phyloP scores from a whole-genome alignment of 2,888 invertebrate species.

The Amblyjoppa proteus region DNA sequence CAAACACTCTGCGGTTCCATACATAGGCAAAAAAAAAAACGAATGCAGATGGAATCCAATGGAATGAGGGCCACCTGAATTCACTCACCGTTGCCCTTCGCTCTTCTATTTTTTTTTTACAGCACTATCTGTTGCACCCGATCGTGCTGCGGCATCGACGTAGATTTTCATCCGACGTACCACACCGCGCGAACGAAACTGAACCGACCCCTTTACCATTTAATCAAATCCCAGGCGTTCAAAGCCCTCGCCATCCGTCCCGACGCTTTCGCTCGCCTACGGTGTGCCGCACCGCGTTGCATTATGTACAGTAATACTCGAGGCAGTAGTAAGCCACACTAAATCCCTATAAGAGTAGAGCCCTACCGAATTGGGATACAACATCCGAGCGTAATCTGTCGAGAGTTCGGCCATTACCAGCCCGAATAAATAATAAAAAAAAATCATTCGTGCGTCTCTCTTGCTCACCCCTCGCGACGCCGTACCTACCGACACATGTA shows the following conservation, averaged over 20 bases:
- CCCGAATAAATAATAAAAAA: slow-evolving; percentile 71
- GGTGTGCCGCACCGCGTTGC: slow-evolving; percentile 69
- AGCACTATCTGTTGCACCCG: slow-evolving; percentile 28
- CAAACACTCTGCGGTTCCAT: slow-evolving; percentile 71
- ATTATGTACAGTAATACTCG: slow-evolving; percentile 78
- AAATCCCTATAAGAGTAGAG: slow-evolving; percentile 78
- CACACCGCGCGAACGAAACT: not conserved
- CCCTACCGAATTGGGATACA: slow-evolving; percentile 77
- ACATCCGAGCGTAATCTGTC: slow-evolving; percentile 80
- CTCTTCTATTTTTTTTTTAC: slow-evolving; percentile 46
- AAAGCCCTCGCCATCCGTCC: slow-evolving; percentile 45
- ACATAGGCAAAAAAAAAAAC: slow-evolving; percentile 53
- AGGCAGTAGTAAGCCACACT: slow-evolving; percentile 79
- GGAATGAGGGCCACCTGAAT: slow-evolving; percentile 28
- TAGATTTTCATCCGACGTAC: slow-evolving; percentile 44
- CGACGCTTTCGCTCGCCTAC: slow-evolving; percentile 30
- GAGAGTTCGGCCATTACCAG: slow-evolving; percentile 81
- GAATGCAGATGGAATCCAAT: slow-evolving; percentile 38
- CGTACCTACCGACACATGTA: slow-evolving; percentile 25
- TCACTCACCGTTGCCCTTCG: slow-evolving; percentile 43
- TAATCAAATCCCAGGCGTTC: slow-evolving; percentile 51
- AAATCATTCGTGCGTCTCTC: slow-evolving; percentile 46
- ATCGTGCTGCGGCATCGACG: slow-evolving; percentile 46
- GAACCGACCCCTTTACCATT: slow-evolving; percentile 33
- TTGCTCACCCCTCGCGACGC: slow-evolving; percentile 66